Evolutionary conservation across 2,888 invertebrate species (phyloP).

Genomic region (Lamellibrachia satsuma): DNA sequence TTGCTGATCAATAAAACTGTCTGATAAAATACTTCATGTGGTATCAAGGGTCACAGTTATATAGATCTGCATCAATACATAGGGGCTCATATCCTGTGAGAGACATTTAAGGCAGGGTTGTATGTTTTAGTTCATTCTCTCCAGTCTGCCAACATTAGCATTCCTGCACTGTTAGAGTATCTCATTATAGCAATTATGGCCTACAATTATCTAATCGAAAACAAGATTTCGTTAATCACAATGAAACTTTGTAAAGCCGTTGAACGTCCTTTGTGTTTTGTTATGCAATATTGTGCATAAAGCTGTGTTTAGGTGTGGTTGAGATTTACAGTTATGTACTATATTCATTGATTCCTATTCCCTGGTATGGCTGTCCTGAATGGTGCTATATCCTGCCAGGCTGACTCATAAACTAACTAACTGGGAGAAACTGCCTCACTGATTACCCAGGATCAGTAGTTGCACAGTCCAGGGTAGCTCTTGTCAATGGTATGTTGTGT

Average conservation of each 20-base stretch:
- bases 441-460: neutral
- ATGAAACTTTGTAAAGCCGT: neutral
- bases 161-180: neutral
- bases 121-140: neutral
- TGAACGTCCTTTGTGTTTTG: neutral
- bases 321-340: neutral
- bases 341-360: neutral
- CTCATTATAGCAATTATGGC: neutral
- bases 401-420: neutral
- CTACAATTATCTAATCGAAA: neutral
- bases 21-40: neutral
- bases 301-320: neutral
- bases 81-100: neutral
- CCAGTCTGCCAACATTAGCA: neutral
- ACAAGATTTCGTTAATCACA: neutral
- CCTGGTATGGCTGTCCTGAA: neutral
- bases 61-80: neutral
- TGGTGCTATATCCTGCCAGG: neutral
- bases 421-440: neutral
- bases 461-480: neutral
- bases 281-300: neutral
- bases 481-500: neutral
- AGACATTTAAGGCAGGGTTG: neutral
- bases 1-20: constrained; percentile 13
- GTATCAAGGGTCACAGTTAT: neutral